Base-by-base conservation (phyloP, 2,797 vertebrate genomes). In the Pseudomugil tenellus region DNA sequence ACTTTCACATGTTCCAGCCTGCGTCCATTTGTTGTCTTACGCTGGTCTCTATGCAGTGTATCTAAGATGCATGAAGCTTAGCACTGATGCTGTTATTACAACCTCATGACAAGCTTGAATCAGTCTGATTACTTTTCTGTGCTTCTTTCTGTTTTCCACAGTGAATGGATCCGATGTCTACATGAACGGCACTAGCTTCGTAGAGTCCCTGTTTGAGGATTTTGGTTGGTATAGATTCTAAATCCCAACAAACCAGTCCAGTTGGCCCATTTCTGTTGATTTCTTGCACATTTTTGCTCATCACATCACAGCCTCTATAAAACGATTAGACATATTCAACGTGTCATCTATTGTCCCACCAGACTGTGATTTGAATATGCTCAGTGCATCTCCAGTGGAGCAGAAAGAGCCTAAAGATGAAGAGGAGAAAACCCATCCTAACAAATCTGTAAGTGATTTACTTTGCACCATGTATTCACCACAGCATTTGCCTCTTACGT, bases 101-200 rank as follows among this genome's bases (percentile, higher is more conserved):
- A 21, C 25, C 34, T 57, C 28, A 41, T 29, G 7, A 34, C 16
- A 7, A 25, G 55, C 23, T 58, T 58, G 51, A 65, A 19, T 46
- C 57, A 25, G 34, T 74, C 60, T 63, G 53, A 71, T 72, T 49
- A 61, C 48, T 6, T 61, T 76, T 71, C 39, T 69, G 59, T 73
- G 53, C 43, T 51, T 46, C 43, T 69, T 70, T 65, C 43, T 84
- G 3, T 62, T 21, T 12, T 65, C 85, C 80, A 25, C 91, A 98
- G 97, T 94, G 66, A 95, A 96, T 75, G 95, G 96, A 8, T 83
- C 93, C 61, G 95, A 96, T 28, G 95, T 96, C 83, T 98, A 99
- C 0, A 93, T 98, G 94, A 99, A 98, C 4, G 97, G 98, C 80
- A 98, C 98, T 58, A 99, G 98, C 91, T 99, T 99, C 4, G 97